These are phyloP conservation scores for Callyntrura guangdongensis DNA, from an alignment of 2,888 invertebrate species.

Conservation along the genomic window DNA sequence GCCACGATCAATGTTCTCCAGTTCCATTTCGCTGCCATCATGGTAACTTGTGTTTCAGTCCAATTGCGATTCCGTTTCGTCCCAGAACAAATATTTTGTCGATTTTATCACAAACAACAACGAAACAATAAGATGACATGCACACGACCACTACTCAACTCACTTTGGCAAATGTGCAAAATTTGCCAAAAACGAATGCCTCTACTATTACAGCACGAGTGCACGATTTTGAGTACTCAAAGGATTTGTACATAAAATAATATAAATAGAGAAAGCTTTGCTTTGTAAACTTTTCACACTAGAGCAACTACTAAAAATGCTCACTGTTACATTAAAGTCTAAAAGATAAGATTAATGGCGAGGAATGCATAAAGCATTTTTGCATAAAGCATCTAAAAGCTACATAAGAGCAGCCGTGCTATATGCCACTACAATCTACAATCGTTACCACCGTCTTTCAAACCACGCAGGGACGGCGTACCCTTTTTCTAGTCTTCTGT, in stretches of 20 bases:
- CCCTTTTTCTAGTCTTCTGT: slow-evolving; percentile 10
- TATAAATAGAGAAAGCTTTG: slow-evolving; percentile 60
- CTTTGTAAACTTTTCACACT: slow-evolving; percentile 43
- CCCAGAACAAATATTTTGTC: neutral
- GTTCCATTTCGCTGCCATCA: slow-evolving; percentile 40
- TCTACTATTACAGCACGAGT: neutral
- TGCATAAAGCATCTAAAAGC: neutral
- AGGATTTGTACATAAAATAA: neutral
- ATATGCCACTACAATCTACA: neutral
- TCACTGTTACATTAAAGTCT: slow-evolving; percentile 42
- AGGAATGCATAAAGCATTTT: neutral
- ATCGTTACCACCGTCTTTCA: slow-evolving; percentile 14
- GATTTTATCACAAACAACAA: neutral
- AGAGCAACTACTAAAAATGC: slow-evolving; percentile 56
- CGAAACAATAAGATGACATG: slow-evolving; percentile 1
- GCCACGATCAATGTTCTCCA: slow-evolving; percentile 23
- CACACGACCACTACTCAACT: slow-evolving; percentile 30
- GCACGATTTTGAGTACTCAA: neutral
- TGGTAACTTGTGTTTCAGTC: slow-evolving; percentile 20
- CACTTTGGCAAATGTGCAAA: slow-evolving; percentile 61
- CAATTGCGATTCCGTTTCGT: neutral
- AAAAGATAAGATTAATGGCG: slow-evolving; percentile 14
- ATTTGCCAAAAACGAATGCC: slow-evolving; percentile 32
- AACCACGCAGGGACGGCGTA: slow-evolving; percentile 16
- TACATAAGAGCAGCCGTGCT: neutral